Base-by-base conservation (phyloP, 2,888 invertebrate genomes). In the Drosophila tanythrix region DNA sequence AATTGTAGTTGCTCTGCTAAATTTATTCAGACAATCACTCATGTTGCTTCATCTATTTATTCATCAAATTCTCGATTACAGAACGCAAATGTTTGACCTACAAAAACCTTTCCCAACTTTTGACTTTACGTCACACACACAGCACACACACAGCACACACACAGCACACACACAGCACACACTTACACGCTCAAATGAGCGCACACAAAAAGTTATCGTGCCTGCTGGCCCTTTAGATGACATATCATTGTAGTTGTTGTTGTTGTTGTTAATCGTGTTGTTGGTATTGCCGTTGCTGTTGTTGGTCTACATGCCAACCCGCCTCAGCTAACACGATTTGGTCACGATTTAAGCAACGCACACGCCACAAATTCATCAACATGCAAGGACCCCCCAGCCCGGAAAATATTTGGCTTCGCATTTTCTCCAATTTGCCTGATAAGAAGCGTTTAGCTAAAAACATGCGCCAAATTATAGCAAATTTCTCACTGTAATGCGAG, bases 371-470 rank as follows among this genome's bases (percentile, higher is more conserved):
- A 85, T 85, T 85, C 85, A 89, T 85, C 90, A 90, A 78, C 64
- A 81, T 78, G 90, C 87, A 83, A 81, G 77, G 46, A 55, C 43
- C 58, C 55, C 52, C 43, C 15, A n/a, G 29, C 50, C 13, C 27
- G n/a, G 13, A 59, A 58, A 63, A 31, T 58, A 38, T 51, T 68
- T 59, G 62, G 63, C 64, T 61, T 70, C 70, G 78, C 71, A 68
- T 83, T 27, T 88, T 77, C 86, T 76, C 74, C 89, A 85, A 85
- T 90, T 90, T 90, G 89, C 90, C 85, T 90, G 89, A 85, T 85
- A 85, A 85, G 90, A 90, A 89, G 88, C 84, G 89, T 85, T 85
- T 90, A 90, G 79, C 90, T 70, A 70, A 80, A 89, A 90, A 90
- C 90, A 85, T 85, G 83, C 87, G 90, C 85, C 82, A 85, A 85